These are phyloP conservation scores for Lottia gigantea DNA, from an alignment of 2,888 invertebrate species.

Conservation along the genomic window DNA sequence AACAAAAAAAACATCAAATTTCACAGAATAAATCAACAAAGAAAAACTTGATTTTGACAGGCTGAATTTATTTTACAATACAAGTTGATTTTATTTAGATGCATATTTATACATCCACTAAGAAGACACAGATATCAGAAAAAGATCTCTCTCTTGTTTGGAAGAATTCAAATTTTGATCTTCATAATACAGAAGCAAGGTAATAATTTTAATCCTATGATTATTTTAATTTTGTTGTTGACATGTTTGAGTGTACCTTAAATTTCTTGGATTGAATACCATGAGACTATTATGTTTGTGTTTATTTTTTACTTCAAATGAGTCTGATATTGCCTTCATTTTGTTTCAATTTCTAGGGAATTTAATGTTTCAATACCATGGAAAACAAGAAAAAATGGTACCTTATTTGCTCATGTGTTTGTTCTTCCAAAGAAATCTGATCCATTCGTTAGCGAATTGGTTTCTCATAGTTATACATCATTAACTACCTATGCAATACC, in stretches of 20 bases:
- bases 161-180: conserved; percentile 52
- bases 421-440: conserved; percentile 70
- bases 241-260: too few species aligned
- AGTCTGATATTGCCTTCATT: too few species aligned
- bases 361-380: conserved; percentile 78
- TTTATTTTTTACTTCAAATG: too few species aligned
- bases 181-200: conserved; percentile 43
- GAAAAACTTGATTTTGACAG: background rate
- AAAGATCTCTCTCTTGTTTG: conserved; percentile 49
- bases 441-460: conserved; percentile 74
- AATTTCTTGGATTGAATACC: too few species aligned
- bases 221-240: too few species aligned
- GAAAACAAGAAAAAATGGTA: conserved; percentile 85
- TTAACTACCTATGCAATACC: conserved; percentile 82
- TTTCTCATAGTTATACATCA: conserved; percentile 74
- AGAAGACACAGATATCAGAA: conserved; percentile 29
- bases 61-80: conserved; percentile 14
- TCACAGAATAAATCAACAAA: background rate
- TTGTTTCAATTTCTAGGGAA: conserved; percentile 71
- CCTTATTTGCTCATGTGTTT: conserved; percentile 81
- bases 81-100: conserved; percentile 42
- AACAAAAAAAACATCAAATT: background rate
- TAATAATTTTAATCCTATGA: conserved; percentile 27
- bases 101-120: conserved; percentile 52
- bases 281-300: too few species aligned